Evolutionary conservation across 2,888 invertebrate species (phyloP), one percentile per base, ranked within the genome.

Genomic region (Cistogaster globosa): DNA sequence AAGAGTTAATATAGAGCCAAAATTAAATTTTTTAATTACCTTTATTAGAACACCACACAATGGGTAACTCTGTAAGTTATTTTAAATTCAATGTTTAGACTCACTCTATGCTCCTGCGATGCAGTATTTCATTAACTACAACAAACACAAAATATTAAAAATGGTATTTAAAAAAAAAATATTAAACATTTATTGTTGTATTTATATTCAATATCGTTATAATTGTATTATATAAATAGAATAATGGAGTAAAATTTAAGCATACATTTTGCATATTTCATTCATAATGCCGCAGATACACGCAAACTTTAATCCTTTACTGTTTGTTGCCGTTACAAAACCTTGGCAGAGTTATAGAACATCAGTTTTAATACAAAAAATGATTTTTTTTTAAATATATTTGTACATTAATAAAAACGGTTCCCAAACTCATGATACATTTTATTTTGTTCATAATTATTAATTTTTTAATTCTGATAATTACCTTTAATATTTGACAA

Each of bases 241-340:
- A 20, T 45, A 60, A 26, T 45, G 20, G 51, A 1, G 14, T 36
- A 62, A 62, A 62, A 18, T 22, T 36, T 42, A 18, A 53, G 16
- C 36, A 51, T 7, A n/a, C 20, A 77, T 9, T 71, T 71, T 71
- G 69, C 75, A 82, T 76, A 65, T 65, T 71, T 77, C 65, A 77
- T 82, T 76, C 20, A 71, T 71, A 82, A 76, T 77, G 38, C 63
- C 65, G 51, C 58, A 65, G 63, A 58, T 76, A 58, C 45, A 76
- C 22, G 63, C 65, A 58, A n/a, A 58, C 58, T 58, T 71, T 65
- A 82, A 82, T 82, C 82, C 71, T 72, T 68, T 48, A 26, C 63
- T 36, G 36, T 32, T 58, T 36, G 36, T 32, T 58, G 58, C 22
- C 53, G 60, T 11, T 48, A 38, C 3, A 65, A 42, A 38, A 8